Conservation (phyloP, 2,113 vertebrate genomes). For the Odocoileus hemionus region DNA sequence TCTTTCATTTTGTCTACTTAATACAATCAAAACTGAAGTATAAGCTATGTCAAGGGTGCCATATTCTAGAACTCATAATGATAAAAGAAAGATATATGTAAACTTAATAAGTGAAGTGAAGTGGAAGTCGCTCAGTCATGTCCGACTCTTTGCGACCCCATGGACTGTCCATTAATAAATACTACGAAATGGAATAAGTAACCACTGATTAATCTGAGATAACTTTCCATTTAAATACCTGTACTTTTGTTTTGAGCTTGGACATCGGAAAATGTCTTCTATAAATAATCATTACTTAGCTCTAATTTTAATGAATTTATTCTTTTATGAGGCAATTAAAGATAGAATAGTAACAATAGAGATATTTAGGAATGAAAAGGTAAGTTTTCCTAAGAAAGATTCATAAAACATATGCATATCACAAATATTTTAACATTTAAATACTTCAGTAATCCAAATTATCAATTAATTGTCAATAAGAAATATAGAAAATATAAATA, state of each 20-base stretch:
- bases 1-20: neutral
- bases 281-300: neutral
- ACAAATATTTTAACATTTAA: constrained; percentile 19
- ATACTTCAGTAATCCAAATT: neutral
- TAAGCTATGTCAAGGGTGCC: neutral
- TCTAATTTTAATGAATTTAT: neutral
- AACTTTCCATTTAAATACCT: neutral
- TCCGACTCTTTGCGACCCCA: fast-evolving
- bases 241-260: neutral
- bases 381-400: constrained; percentile 11
- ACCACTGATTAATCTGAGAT: neutral
- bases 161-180: neutral
- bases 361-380: neutral
- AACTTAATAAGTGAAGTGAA: neutral
- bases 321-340: neutral
- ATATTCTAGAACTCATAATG: neutral
- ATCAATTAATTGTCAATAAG: neutral
- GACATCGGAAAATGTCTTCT: neutral
- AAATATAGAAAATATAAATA: constrained; percentile 5
- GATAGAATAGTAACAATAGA: neutral
- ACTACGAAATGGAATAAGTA: neutral
- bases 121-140: neutral
- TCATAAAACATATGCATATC: neutral
- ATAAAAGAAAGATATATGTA: neutral
- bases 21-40: neutral